Evolutionary conservation across 1,140 invertebrate species (phyloP), one percentile per base, ranked within the genome.

Genomic region (Pogonus chalceus): DNA sequence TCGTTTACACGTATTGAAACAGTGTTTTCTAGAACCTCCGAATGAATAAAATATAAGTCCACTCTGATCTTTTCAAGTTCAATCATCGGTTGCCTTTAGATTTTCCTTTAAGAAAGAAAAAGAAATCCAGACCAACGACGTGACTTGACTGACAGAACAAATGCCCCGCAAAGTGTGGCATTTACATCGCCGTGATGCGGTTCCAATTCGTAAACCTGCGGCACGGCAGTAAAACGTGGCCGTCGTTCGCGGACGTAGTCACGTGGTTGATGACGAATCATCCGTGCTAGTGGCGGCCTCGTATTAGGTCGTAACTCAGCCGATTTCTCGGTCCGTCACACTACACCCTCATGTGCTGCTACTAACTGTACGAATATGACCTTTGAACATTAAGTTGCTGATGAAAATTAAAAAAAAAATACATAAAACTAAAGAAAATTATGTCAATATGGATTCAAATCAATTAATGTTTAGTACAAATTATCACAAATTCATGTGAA

Each of bases 1-100:
- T 43, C 37, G 18, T 43, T 43, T 43, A 43, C 37, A 43, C 37
- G 18, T 43, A 43, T 43, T 43, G 37, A 43, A 18, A 43, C 37
- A 18, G 26, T 43, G 18, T 18, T 43, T 43, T 43, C 18, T 3
- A 43, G 18, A 43, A 12, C 9, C 18, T 43, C 18, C 37, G 37
- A 43, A 43, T 43, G 37, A 43, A 43, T 43, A 43, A 43, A 43
- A 43, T 43, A 43, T 43, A 4, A 43, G 37, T 7, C 3, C 37
- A 18, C 18, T 18, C 37, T 43, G 18, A 43, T 12, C 9, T 18
- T 18, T 18, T 43, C 37, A 43, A 43, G 9, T 43, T 43, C 37
- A 43, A 43, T 43, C 37, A 43, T 43, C 37, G 37, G 37, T 4
- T 7, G 37, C 37, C 37, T 43, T 14, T 43, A 43, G 37, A 43